Base-by-base conservation (phyloP, 2,113 vertebrate species). In the Arenaria interpres region DNA sequence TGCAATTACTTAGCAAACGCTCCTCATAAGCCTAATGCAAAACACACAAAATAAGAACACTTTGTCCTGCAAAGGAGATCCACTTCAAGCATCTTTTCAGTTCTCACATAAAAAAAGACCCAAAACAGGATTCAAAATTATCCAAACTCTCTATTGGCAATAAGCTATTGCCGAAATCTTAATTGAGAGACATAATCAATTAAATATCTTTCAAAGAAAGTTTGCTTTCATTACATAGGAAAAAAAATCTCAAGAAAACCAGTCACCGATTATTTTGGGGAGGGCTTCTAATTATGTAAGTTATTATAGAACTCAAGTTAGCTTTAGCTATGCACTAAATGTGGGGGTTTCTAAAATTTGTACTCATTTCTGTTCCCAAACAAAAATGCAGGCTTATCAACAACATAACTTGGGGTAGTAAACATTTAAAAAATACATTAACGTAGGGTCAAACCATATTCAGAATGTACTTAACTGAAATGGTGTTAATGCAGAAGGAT, bases 61-160 rank as follows among this genome's bases (percentile, higher is more conserved):
- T 75, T 23, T 27, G 77, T 72, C 89, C 95, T 79, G 74, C 92
- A 82, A 82, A 91, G 89, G 75, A 89, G 72, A 92, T 68, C 64
- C 43, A 60, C 60, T 80, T 74, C n/a, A 1, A 90, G 88, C 75
- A 62, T 18, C 72, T 81, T 54, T 63, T 62, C 35, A 4, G 39
- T 51, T 74, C 39, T 68, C 37, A 9, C 56, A 24, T 23, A 71
- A 59, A 24, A 87, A n/a, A 35, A 37, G 6, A 2, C 17, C 32
- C 43, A 28, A 30, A 45, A 7, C 48, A n/a, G 69, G 84, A 74
- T 72, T 74, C 24, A 9, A 25, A 1, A 74, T 32, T 72, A 33
- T 39, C 94, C 60, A 41, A 75, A 85, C 82, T 63, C 82, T 25
- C 64, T 67, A 15, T 1, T 60, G 76, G 54, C 46, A 80, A 84